Evolutionary conservation across 2,113 vertebrate species (phyloP).

Genomic region (Ovibos moschatus): DNA sequence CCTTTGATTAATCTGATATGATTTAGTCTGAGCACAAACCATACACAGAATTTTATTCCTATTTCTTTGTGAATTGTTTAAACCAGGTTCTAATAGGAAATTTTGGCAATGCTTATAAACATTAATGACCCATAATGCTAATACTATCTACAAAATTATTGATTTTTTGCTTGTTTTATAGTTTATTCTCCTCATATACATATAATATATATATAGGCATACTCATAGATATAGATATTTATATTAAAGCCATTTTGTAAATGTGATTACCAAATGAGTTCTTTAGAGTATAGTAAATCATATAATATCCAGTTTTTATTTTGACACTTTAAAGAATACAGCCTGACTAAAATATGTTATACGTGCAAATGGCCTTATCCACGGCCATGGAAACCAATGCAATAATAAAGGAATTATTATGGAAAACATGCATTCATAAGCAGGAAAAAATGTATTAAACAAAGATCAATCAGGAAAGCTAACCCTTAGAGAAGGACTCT

Average conservation of each 20-base stretch:
- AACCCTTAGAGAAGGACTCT: not conserved
- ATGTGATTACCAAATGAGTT: not conserved
- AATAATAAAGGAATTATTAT: not conserved
- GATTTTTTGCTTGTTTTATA: not conserved
- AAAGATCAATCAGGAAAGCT: not conserved
- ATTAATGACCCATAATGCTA: not conserved
- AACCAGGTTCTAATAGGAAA: not conserved
- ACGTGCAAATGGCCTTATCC: not conserved
- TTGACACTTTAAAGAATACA: slow-evolving; percentile 8
- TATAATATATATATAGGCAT: not conserved
- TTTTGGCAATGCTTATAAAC: not conserved
- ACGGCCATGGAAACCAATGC: not conserved
- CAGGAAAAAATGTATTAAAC: not conserved
- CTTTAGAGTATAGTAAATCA: not conserved
- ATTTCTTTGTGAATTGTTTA: not conserved
- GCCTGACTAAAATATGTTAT: not conserved
- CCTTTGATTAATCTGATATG: not conserved
- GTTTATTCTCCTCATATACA: not conserved
- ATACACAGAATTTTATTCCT: not conserved
- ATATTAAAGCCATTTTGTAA: not conserved
- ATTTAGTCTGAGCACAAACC: not conserved
- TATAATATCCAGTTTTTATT: not conserved
- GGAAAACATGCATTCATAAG: not conserved
- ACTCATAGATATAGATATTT: not conserved
- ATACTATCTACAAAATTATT: not conserved